Conservation (phyloP, 2,113 vertebrate species). For the Tautogolabrus adspersus region DNA sequence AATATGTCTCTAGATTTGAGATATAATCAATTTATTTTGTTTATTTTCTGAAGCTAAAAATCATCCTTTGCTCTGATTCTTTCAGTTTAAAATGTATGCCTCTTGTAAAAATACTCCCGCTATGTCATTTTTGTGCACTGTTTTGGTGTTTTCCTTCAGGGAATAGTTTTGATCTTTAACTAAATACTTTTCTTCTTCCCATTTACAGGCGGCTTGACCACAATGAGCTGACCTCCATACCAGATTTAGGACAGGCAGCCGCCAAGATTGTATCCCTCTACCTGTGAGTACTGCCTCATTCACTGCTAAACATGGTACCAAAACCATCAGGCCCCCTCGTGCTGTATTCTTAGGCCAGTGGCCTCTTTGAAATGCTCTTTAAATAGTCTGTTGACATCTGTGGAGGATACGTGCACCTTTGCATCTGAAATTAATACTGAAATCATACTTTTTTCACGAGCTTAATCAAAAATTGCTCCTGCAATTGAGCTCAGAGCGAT, state of each 20-base stretch:
- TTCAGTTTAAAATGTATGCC: background rate
- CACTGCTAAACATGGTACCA: constrained; percentile 28
- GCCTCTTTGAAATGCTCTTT: constrained; percentile 59
- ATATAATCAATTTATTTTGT: no score
- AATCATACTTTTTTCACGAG: constrained; percentile 20
- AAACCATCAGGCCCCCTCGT: constrained; percentile 32
- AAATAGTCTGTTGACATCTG: constrained; percentile 60
- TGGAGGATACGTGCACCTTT: constrained; percentile 26
- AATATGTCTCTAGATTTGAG: no score
- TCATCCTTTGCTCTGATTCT: background rate
- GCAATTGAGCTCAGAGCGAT: constrained; percentile 12
- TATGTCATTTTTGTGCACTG: background rate
- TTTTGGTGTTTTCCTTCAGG: background rate
- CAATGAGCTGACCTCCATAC: constrained; percentile 92
- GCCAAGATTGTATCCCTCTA: constrained; percentile 84
- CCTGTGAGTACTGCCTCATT: constrained; percentile 88
- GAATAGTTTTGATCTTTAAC: constrained; percentile 30
- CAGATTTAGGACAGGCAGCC: constrained; percentile 87
- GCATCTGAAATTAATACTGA: constrained; percentile 27
- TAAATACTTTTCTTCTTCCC: constrained; percentile 35
- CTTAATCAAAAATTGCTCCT: background rate
- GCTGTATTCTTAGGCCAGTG: constrained; percentile 55
- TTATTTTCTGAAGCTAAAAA: background rate
- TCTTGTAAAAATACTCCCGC: no score
- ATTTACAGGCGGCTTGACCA: constrained; percentile 90